A percentile compares a stretch with the other conserved stretches of the same genome.
Evolutionary conservation across 92 coral and sea anemone species (phyloP).

Genomic region (Porites divaricata): DNA sequence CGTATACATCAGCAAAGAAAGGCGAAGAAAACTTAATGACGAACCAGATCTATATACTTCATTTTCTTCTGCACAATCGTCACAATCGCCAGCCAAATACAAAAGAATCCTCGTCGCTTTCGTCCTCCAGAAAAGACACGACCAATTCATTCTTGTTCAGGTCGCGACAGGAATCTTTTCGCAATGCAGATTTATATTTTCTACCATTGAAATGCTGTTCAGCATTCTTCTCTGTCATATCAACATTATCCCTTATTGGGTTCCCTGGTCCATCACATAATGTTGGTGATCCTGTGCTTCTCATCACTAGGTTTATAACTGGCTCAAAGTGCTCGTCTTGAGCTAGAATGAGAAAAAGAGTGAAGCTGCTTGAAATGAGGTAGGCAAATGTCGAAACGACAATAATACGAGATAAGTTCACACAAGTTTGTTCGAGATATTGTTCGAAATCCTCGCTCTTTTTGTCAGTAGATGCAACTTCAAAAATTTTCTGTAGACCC

Average conservation of each 20-base stretch:
- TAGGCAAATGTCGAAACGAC: neutral
- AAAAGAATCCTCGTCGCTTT: conserved; percentile 67
- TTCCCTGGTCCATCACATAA: neutral
- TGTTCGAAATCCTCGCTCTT: too few species aligned
- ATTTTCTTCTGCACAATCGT: neutral
- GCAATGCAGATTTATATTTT: too few species aligned
- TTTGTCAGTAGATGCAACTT: neutral
- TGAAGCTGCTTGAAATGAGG: conserved; percentile 26
- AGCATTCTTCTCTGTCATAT: neutral
- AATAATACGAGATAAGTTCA: neutral
- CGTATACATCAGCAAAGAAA: too few species aligned
- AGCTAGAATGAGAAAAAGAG: conserved; percentile 3
- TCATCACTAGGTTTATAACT: neutral
- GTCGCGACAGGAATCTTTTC: neutral
- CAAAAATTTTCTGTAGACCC: neutral
- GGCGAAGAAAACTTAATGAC: too few species aligned
- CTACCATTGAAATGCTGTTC: neutral
- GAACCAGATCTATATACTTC: too few species aligned
- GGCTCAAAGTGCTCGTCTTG: neutral
- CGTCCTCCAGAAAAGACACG: conserved; percentile 32
- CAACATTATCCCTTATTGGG: neutral
- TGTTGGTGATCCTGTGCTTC: neutral
- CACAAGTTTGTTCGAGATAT: neutral
- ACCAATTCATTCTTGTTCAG: conserved; percentile 2
- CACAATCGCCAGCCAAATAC: conserved; percentile 39